Evolutionary conservation across 2,888 invertebrate species (phyloP), one percentile per base, ranked within the genome.

Genomic region (Aphidoletes aphidimyza): DNA sequence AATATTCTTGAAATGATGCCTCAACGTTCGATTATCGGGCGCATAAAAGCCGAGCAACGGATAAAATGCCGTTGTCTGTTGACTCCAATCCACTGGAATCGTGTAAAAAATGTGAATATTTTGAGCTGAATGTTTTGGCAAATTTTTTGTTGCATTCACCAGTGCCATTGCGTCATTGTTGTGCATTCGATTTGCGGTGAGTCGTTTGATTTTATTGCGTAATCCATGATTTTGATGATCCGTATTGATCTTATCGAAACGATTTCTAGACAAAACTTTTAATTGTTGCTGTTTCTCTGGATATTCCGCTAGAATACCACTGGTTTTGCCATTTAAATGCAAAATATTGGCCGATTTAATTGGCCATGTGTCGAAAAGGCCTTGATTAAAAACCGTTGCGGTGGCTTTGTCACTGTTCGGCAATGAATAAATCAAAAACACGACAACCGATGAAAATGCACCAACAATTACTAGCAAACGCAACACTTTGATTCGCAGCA

Each of bases 1-100:
- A 19, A 94, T 91, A 88, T 93, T 92, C 86, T 91, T 89, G 91
- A 94, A 92, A 86, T 94, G 94, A 84, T 90, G 89, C 36, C 91
- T 89, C 47, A 93, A 89, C 47, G 92, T 89, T 84, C 88, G 87
- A 1, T 85, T 84, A 22, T 88, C 89, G 11, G 88, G 88, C 85
- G 87, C 89, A 87, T 89, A 89, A 8, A 89, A 85, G 1, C 89
- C 90, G 85, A 89, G 49, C 0, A 88, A 87, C 14, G 90, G 90
- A 88, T 89, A 90, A 86, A 89, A 89, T 47, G 89, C 88, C 1
- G 88, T 88, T 85, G 90, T 89, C 5, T 89, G 86, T 1, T 54
- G 85, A 0, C 87, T 90, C 90, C 90, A 90, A 22, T 88, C 87
- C 84, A 90, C 89, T 0, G 89, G 89, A 3, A 89, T 88, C 30